Evolutionary conservation across 2,888 invertebrate genomes (phyloP).

Genomic region (Cremastinae sp.): DNA sequence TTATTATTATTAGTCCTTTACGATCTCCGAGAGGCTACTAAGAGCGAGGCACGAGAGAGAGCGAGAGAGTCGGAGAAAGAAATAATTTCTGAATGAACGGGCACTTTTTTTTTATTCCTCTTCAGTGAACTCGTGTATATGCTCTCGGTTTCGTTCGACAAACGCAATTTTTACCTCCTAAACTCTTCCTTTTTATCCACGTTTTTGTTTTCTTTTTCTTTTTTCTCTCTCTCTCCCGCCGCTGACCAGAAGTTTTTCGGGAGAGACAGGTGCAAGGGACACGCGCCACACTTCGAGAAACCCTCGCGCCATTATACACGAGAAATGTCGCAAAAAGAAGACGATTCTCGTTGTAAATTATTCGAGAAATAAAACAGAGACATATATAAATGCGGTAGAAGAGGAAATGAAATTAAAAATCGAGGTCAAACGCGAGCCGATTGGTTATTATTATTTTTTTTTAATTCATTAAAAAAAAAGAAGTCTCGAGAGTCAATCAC

Average conservation of each 20-base stretch:
- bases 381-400: too few relatives aligned
- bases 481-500: too few relatives aligned
- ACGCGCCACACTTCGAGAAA: constrained; percentile 59
- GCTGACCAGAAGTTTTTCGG: constrained; percentile 28
- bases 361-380: too few relatives aligned
- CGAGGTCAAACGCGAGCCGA: too few relatives aligned
- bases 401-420: too few relatives aligned
- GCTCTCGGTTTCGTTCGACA: constrained; percentile 27
- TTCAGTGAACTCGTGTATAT: constrained; percentile 14
- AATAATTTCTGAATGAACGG: constrained; percentile 41
- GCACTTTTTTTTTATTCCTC: constrained; percentile 26
- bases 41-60: not conserved
- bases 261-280: constrained; percentile 62
- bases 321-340: too few relatives aligned
- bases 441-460: too few relatives aligned
- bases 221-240: constrained; percentile 32
- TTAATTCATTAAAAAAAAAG: too few relatives aligned
- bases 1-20: constrained; percentile 54
- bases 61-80: constrained; percentile 10
- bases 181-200: constrained; percentile 15
- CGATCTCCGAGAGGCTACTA: constrained; percentile 28
- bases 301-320: not conserved
- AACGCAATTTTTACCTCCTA: constrained; percentile 17
- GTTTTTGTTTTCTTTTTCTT: constrained; percentile 36
- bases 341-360: too few relatives aligned